These are phyloP conservation scores for Lagopus leucura DNA, from an alignment of 2,113 vertebrate species.

Conservation along the genomic window DNA sequence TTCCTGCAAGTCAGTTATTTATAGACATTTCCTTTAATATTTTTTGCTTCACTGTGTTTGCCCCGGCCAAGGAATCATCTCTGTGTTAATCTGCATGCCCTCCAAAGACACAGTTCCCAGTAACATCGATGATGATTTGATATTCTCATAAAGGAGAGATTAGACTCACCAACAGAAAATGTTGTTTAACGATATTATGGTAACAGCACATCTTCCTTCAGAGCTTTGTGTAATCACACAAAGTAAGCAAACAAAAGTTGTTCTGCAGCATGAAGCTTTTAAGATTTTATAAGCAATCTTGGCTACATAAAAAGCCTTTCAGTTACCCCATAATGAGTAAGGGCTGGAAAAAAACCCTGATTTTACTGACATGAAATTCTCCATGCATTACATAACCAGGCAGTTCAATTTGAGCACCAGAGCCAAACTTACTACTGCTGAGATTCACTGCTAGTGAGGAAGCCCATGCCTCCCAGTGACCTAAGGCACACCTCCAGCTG, in stretches of 20 bases:
- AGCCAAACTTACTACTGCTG: background rate
- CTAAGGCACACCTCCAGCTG: accelerated
- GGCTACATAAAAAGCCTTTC: background rate
- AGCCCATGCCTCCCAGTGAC: background rate
- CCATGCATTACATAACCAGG: accelerated
- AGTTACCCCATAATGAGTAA: background rate
- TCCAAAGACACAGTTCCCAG: background rate
- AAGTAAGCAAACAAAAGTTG: constrained; percentile 43
- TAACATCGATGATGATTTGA: background rate
- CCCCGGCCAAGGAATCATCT: background rate
- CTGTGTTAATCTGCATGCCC: background rate
- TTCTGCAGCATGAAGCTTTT: background rate
- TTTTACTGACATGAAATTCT: background rate
- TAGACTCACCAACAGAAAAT: background rate
- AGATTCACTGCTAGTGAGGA: background rate
- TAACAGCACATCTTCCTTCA: constrained; percentile 36
- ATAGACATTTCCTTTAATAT: background rate
- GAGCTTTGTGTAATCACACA: constrained; percentile 24
- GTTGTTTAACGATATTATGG: constrained; percentile 35
- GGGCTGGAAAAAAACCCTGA: background rate
- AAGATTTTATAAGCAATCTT: constrained; percentile 39
- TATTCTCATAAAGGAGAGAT: background rate
- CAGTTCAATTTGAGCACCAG: background rate
- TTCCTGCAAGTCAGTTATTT: constrained; percentile 8
- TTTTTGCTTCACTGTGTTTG: background rate